Conservation (phyloP, 2,888 invertebrate species). For the Apocheima hispidaria region DNA sequence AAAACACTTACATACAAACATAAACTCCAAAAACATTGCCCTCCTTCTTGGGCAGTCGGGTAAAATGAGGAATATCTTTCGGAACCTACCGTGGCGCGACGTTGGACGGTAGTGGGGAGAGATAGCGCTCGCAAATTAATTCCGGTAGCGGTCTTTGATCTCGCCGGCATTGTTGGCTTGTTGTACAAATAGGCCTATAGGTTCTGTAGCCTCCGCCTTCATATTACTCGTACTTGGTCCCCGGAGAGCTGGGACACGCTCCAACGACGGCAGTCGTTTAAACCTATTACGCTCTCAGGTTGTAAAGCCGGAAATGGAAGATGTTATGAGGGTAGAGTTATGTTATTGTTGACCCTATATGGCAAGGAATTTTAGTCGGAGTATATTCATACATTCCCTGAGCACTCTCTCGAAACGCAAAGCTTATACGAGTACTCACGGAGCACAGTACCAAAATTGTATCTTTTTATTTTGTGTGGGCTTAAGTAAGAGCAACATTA, state of each 20-base stretch:
- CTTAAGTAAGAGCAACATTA: constrained; percentile 4
- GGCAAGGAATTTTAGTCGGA: constrained; percentile 12
- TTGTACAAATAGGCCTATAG: constrained; percentile 70
- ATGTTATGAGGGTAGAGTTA: constrained; percentile 29
- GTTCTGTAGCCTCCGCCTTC: constrained; percentile 46
- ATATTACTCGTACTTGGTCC: constrained; percentile 57
- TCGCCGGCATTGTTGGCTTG: constrained; percentile 73
- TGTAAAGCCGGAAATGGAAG: constrained; percentile 52
- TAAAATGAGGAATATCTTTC: constrained; percentile 63
- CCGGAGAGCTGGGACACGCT: constrained; percentile 52
- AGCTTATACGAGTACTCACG: neutral
- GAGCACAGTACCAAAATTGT: constrained; percentile 4
- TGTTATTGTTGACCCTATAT: constrained; percentile 21
- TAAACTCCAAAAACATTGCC: too few species aligned
- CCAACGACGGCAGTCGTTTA: constrained; percentile 59
- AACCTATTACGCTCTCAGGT: constrained; percentile 57
- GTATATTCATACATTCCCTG: constrained; percentile 7
- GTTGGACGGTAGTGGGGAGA: constrained; percentile 48
- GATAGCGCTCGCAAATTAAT: constrained; percentile 78
- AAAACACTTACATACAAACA: too few species aligned
- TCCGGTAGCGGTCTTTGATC: constrained; percentile 77
- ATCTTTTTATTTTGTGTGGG: neutral
- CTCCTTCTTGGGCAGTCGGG: too few species aligned
- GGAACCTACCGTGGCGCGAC: constrained; percentile 59
- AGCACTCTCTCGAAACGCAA: neutral